Evolutionary conservation across 2,888 invertebrate genomes (phyloP), one percentile per base, ranked within the genome.

Genomic region (Nematopogon swammerdamellus): DNA sequence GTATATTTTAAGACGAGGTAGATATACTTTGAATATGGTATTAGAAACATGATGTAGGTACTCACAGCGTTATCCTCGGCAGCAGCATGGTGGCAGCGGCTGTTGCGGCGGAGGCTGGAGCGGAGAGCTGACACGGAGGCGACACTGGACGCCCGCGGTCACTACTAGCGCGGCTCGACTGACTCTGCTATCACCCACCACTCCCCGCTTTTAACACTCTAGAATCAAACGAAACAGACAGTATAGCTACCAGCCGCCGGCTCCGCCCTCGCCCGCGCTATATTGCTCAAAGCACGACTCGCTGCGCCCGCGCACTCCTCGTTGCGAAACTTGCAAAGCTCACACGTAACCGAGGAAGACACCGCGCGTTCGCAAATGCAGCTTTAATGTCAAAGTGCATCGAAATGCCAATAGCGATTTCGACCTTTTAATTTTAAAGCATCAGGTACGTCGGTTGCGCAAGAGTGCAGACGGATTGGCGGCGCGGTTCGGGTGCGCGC

Each of bases 331-430:
- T 36, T 14, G 6, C 11, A 36, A 36, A 36, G 36, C 36, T 14
- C 36, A 36, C 36, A 36, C 36, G 36, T 36, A 36, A 36, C 36
- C 36, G 36, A 14, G 36, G 36, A 36, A 36, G 36, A 36, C 73
- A 73, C 71, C 72, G 66, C 70, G 72, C 68, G 68, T 71, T 70
- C 70, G 71, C 72, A 49, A 45, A 74, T 75, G 76, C 76, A 76
- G n/a, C n/a, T n/a, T n/a, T 76, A 79, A 79, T 77, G 77, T 74
- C 77, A 79, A 70, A 75, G 75, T 74, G 72, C 73, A 72, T 64
- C 72, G 72, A 77, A 77, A 79, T 79, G 77, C 74, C 77, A 77
- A 74, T 74, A 74, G 67, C 65, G 72, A 20, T 19, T 36, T 63
- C 71, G 77, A 79, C 77, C 77, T 79, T 79, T 76, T 64, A 62